These are phyloP conservation scores for Xestoiulus laeticollis DNA, from an alignment of 2,888 invertebrate genomes.

Conservation along the genomic window DNA sequence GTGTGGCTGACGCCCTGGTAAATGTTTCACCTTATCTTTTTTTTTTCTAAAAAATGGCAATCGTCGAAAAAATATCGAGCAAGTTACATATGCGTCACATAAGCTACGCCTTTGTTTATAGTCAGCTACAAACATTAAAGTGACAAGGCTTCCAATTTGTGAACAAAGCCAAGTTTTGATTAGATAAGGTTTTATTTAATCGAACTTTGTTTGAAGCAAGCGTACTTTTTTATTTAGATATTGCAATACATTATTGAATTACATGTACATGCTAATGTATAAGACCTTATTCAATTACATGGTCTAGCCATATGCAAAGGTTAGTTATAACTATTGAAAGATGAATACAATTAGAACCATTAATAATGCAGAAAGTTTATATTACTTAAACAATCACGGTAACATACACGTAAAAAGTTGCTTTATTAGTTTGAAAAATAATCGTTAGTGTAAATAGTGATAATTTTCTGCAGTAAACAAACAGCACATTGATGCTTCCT, in stretches of 20 bases:
- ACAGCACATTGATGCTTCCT: no score
- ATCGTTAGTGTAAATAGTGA: no score
- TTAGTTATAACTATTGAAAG: no score
- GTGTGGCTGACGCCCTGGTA: not conserved
- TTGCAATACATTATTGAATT: not conserved
- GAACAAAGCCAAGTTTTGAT: not conserved
- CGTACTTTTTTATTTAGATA: not conserved
- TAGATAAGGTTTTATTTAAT: constrained; percentile 5
- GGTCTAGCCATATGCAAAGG: no score
- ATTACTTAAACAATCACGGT: no score
- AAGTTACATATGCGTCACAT: not conserved
- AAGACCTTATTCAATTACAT: not conserved
- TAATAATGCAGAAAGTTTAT: no score
- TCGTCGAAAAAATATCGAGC: not conserved
- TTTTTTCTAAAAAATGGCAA: not conserved
- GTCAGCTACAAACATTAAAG: not conserved
- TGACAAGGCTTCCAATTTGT: not conserved
- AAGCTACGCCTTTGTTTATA: constrained; percentile 22
- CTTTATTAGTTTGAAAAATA: no score
- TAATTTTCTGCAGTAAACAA: no score
- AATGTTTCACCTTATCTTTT: not conserved
- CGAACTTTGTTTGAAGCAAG: not conserved
- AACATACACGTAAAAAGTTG: no score
- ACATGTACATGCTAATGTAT: not conserved
- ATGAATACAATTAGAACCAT: no score